Evolutionary conservation across 2,797 vertebrate species (phyloP).

Genomic region (Rhynchotus rufescens): DNA sequence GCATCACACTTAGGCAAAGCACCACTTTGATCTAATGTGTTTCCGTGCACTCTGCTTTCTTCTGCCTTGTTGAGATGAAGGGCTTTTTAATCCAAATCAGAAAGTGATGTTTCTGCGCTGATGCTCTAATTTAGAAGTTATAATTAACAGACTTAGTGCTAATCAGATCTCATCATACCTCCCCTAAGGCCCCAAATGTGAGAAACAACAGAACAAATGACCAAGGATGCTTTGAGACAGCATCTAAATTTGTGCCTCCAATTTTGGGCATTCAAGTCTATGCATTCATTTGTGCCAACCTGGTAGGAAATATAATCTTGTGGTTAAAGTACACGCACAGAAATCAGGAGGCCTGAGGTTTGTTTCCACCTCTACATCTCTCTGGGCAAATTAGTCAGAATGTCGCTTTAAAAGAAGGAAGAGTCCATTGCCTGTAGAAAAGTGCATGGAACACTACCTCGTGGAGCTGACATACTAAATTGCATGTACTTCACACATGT

Average conservation of each 20-base stretch:
- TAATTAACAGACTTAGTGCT: conserved; percentile 80
- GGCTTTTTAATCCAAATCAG: conserved; percentile 76
- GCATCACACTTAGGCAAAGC: conserved; percentile 46
- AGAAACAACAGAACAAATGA: conserved; percentile 44
- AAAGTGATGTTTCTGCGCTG: conserved; percentile 71
- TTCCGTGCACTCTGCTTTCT: conserved; percentile 62
- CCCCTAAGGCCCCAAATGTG: conserved; percentile 21
- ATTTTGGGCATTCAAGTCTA: not conserved
- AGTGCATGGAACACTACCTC: not conserved
- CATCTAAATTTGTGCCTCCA: not conserved
- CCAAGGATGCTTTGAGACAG: conserved; percentile 35
- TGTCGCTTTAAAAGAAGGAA: not conserved
- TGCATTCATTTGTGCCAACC: not conserved
- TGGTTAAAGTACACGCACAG: not conserved
- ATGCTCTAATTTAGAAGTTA: conserved; percentile 73
- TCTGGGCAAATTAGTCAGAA: not conserved
- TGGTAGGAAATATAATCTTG: not conserved
- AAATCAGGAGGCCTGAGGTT: not conserved
- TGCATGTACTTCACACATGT: not conserved
- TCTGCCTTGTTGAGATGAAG: conserved; percentile 76
- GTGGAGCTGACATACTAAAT: accelerated
- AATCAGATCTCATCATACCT: conserved; percentile 71
- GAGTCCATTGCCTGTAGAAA: not conserved
- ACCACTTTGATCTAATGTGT: conserved; percentile 58
- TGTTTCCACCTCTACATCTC: not conserved